Evolutionary conservation across 2,797 vertebrate species (phyloP), one percentile per base, ranked within the genome.

Genomic region (Hylomyscus alleni): DNA sequence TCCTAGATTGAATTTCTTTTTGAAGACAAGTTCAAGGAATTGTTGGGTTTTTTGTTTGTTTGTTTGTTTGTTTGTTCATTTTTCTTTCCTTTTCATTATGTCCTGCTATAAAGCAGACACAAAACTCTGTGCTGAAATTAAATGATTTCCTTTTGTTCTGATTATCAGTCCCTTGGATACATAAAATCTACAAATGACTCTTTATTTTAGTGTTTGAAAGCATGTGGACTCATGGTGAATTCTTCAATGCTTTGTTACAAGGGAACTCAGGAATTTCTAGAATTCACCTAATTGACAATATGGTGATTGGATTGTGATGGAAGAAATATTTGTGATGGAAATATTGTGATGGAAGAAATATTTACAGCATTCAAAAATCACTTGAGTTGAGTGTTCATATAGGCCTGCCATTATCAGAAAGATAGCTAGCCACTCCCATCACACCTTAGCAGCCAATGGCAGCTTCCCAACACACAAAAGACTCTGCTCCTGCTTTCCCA

Each of bases 261-360:
- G 10, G 19, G 65, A 81, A 3, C 47, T 44, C 24, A 93, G 50
- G 87, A 34, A 83, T 62, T 86, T 89, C 54, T 87, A 26, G 54
- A 40, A 84, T 92, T 90, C 44, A 78, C 34, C 62, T 11, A 58
- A 29, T 95, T 47, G 31, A 93, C 15, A 67, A 77, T 40, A 34
- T 76, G 14, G 26, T 80, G 54, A 54, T 17, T n/a, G n/a, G n/a
- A n/a, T n/a, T n/a, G n/a, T 54, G 54, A 86, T 19, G 80, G 26
- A 44, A 83, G 54, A 93, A 89, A 62, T 86, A 77, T 62, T 58
- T 89, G n/a, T n/a, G n/a, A n/a, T n/a, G n/a, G n/a, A n/a, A n/a
- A n/a, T n/a, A n/a, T n/a, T n/a, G n/a, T 54, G 54, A 86, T 19
- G 80, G 26, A 44, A 83, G 54, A 93, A 89, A 62, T 86, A 77